Evolutionary conservation across 2,797 vertebrate genomes (phyloP).

Genomic region (Garrulus glandarius): DNA sequence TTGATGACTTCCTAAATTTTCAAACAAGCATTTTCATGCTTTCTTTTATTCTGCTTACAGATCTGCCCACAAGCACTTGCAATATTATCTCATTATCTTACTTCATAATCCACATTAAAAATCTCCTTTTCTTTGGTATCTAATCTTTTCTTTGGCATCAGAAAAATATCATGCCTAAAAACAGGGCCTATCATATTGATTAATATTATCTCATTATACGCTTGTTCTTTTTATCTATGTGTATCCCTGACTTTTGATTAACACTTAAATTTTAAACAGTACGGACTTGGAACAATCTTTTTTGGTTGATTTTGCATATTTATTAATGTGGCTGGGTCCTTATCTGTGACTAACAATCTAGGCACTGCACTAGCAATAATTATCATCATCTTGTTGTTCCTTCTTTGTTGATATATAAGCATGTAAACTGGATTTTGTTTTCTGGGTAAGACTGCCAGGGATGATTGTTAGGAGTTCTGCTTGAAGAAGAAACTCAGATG

Average conservation of each 20-base stretch:
- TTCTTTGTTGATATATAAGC: constrained; percentile 48
- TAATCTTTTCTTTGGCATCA: constrained; percentile 54
- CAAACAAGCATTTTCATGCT: constrained; percentile 57
- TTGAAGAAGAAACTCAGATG: not conserved
- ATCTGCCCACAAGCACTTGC: constrained; percentile 31
- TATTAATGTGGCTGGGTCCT: constrained; percentile 21
- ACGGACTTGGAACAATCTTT: not conserved
- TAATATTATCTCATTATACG: constrained; percentile 57
- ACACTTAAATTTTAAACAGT: constrained; percentile 33
- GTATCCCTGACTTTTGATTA: constrained; percentile 40
- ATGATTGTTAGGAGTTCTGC: not conserved
- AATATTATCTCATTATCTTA: constrained; percentile 58
- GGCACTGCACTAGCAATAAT: not conserved
- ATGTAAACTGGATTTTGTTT: constrained; percentile 48
- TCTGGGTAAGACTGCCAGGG: not conserved
- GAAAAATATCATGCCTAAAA: constrained; percentile 43
- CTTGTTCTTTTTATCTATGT: constrained; percentile 60
- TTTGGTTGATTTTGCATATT: constrained; percentile 42
- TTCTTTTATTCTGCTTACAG: constrained; percentile 51
- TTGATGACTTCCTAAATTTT: constrained; percentile 37
- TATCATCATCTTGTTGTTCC: constrained; percentile 34
- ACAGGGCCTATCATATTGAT: constrained; percentile 44
- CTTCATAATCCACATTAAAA: constrained; percentile 54
- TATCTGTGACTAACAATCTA: constrained; percentile 25
- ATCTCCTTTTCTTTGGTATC: constrained; percentile 51